phyloP scores from a whole-genome alignment of 2,797 vertebrate genomes.

The Rhinoraja longicauda region DNA sequence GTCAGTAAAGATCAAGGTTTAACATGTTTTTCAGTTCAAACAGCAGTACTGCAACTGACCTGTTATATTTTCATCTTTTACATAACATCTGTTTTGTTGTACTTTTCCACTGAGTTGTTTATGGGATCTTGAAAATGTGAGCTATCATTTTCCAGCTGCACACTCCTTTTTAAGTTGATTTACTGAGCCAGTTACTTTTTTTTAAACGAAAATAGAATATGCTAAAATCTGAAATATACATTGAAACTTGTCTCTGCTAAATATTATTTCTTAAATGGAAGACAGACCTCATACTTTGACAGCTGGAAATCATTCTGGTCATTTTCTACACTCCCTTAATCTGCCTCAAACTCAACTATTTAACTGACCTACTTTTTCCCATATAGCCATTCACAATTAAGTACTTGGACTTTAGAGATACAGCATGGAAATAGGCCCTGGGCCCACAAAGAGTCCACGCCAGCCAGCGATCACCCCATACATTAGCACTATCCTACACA shows the following conservation, averaged over 20 bases:
- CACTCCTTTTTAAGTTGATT: conserved; percentile 12
- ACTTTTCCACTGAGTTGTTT: conserved; percentile 47
- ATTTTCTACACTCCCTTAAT: background rate
- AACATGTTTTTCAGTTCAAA: conserved; percentile 56
- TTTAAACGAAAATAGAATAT: background rate
- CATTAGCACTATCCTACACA: too few species aligned
- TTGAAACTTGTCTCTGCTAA: background rate
- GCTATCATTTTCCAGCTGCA: conserved; percentile 20
- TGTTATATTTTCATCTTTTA: conserved; percentile 55
- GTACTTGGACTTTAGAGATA: too few species aligned
- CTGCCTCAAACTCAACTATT: background rate
- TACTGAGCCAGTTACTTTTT: background rate
- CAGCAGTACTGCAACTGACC: conserved; percentile 60
- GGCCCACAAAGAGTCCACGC: too few species aligned
- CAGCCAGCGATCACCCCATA: too few species aligned
- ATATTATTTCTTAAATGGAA: conserved; percentile 8
- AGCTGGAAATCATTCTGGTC: background rate
- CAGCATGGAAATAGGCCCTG: too few species aligned
- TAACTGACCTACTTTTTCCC: conserved; percentile 14
- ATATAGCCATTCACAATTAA: background rate
- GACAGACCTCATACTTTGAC: background rate
- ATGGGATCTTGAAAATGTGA: conserved; percentile 19
- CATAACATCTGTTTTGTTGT: conserved; percentile 59
- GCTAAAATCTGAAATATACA: background rate
- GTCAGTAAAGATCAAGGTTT: conserved; percentile 56